A percentile compares a stretch with the other conserved stretches of the same genome.
These are phyloP conservation scores for Caenorhabditis sulstoni DNA, from an alignment of 2,888 invertebrate genomes.

Conservation along the genomic window DNA sequence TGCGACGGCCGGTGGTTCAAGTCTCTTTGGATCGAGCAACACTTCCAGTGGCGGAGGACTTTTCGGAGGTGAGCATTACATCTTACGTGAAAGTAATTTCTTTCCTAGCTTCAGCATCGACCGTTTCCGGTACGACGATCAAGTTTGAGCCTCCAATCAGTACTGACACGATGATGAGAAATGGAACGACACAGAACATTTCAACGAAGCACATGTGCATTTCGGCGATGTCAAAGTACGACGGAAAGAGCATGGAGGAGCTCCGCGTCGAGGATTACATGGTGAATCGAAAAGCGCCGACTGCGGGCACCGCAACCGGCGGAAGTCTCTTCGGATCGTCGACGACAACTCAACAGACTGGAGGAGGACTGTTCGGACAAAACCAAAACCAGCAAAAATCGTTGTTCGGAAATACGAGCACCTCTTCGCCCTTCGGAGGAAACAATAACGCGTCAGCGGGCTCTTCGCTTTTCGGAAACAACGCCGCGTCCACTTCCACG, in stretches of 20 bases:
- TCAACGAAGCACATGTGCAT: constrained; percentile 96
- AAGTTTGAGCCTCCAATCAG: constrained; percentile 89
- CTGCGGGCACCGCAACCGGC: constrained; percentile 58
- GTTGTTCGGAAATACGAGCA: constrained; percentile 55
- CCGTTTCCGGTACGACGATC: constrained; percentile 86
- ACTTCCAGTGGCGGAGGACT: constrained; percentile 26
- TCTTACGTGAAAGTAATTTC: neutral
- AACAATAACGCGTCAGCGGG: constrained; percentile 16
- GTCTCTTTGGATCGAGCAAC: constrained; percentile 39
- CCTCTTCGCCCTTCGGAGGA: constrained; percentile 52
- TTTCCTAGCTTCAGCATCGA: constrained; percentile 36
- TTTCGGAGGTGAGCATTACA: constrained; percentile 27
- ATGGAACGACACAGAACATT: constrained; percentile 88
- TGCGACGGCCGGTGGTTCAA: constrained; percentile 16
- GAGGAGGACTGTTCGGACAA: constrained; percentile 79
- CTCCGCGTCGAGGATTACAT: constrained; percentile 93
- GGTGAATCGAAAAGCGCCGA: constrained; percentile 89
- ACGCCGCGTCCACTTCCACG: constrained; percentile 28
- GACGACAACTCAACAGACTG: constrained; percentile 31
- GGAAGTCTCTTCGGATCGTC: constrained; percentile 66
- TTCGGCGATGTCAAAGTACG: constrained; percentile 98
- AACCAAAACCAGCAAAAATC: constrained; percentile 59
- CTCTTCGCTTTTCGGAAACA: constrained; percentile 62
- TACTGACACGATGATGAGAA: constrained; percentile 93
- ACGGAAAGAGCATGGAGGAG: constrained; percentile 94